Conservation (phyloP, 2,888 invertebrate species). For the Fragum whitleyi region DNA sequence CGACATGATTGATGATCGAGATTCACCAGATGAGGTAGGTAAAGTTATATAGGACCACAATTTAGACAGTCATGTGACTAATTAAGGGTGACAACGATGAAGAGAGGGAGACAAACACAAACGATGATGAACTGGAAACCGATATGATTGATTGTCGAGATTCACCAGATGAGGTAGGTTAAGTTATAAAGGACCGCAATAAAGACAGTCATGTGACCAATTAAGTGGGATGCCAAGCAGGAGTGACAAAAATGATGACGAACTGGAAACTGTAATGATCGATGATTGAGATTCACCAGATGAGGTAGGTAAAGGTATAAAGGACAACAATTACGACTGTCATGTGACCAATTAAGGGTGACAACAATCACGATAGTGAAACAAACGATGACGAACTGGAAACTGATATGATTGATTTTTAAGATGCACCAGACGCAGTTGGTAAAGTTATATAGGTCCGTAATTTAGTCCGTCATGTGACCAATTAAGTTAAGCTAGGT, state of each 20-base stretch:
- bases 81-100: conserved; percentile 84
- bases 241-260: conserved; percentile 85
- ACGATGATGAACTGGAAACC: conserved; percentile 84
- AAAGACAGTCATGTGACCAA: too few relatives aligned
- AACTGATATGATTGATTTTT: conserved; percentile 83
- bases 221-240: too few relatives aligned
- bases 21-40: conserved; percentile 78
- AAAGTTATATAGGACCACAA: too few relatives aligned
- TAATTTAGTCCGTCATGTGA: too few relatives aligned
- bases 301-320: conserved; percentile 72
- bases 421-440: conserved; percentile 80
- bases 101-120: conserved; percentile 84
- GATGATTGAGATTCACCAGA: conserved; percentile 82
- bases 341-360: conserved; percentile 77
- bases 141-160: conserved; percentile 84
- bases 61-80: conserved; percentile 66
- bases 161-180: conserved; percentile 77
- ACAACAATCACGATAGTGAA: conserved; percentile 84
- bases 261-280: conserved; percentile 84
- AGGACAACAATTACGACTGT: too few relatives aligned
- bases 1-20: conserved; percentile 83
- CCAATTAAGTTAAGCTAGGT: too few relatives aligned
- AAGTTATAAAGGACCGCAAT: too few relatives aligned
- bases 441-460: too few relatives aligned
- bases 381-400: conserved; percentile 85